Base-by-base conservation (phyloP, 2,113 vertebrate genomes). In the Morone saxatilis region DNA sequence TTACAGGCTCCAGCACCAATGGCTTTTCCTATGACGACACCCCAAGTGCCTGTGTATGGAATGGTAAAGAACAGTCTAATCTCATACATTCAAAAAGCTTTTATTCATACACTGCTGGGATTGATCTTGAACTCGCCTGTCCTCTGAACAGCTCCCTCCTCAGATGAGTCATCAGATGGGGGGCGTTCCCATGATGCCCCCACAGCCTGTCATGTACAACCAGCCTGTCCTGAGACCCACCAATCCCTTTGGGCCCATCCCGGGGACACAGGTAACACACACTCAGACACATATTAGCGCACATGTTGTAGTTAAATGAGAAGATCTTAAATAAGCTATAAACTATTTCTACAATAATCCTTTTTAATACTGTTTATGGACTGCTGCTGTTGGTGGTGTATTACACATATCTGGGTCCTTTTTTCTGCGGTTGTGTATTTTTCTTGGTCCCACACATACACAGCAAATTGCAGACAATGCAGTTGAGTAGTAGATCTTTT, bases 11-110 rank as follows among this genome's bases (percentile, higher is more conserved):
- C 96, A 89, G 96, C 97, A 93, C 96, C 96, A 87, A 92, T 97
- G 84, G 84, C 96, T 76, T 97, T 96, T 95, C 96, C 96, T 78
- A 88, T 97, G 96, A 96, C 96, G 89, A 95, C 96, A 93, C 96
- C 97, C 89, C 97, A 98, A 97, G 96, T 97, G 96, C 97, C 97
- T 97, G 91, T 97, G 83, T 97, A 97, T 91, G 96, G 97, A 96
- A 97, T 98, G 97, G 97, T 97, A 96, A 94, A 94, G 7, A 63
- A 40, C 2, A 9, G 20, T 77, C 54, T 51, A 19, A 48, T 57
- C 6, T 45, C 36, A 62, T 12, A 40, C 22, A 43, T 22, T 25
- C 45, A 43, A 10, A 71, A 25, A 47, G 36, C 17, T 25, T 20
- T 41, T 14, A 66, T 43, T 76, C 0, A 9, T 25, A 16, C 11